Conservation (phyloP, 2,113 vertebrate genomes). For the Sapayoa aenigma region DNA sequence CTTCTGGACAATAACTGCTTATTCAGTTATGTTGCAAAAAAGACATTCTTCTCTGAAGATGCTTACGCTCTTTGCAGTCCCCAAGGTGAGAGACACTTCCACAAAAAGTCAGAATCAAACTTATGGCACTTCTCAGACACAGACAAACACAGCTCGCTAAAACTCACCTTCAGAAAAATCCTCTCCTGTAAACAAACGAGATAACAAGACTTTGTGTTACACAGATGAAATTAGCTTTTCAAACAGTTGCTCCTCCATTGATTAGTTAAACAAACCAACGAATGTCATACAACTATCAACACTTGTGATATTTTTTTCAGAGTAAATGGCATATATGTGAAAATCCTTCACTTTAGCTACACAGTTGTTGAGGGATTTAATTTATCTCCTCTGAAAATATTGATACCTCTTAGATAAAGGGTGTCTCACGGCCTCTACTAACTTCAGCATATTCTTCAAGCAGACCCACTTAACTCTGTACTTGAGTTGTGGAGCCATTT, state of each 20-base stretch:
- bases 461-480: not conserved
- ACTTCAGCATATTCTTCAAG: not conserved
- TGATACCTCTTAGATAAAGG: not conserved
- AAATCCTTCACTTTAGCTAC: not conserved
- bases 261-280: not conserved
- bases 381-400: not conserved
- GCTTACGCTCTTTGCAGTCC: not conserved
- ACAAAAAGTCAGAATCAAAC: not conserved
- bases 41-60: not conserved
- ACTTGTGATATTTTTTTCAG: not conserved
- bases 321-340: not conserved
- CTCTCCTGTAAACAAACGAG: not conserved
- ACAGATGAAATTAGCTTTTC: not conserved
- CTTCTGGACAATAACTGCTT: not conserved
- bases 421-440: not conserved
- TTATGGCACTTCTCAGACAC: not conserved
- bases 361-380: not conserved
- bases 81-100: not conserved
- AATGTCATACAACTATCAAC: not conserved
- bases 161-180: not conserved
- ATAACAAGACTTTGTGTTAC: not conserved
- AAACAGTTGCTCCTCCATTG: not conserved
- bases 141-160: accelerated
- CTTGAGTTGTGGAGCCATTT: not conserved
- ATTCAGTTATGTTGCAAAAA: not conserved